Evolutionary conservation across 2,113 vertebrate genomes (phyloP), one percentile per base, ranked within the genome.

Genomic region (Ursus arctos): DNA sequence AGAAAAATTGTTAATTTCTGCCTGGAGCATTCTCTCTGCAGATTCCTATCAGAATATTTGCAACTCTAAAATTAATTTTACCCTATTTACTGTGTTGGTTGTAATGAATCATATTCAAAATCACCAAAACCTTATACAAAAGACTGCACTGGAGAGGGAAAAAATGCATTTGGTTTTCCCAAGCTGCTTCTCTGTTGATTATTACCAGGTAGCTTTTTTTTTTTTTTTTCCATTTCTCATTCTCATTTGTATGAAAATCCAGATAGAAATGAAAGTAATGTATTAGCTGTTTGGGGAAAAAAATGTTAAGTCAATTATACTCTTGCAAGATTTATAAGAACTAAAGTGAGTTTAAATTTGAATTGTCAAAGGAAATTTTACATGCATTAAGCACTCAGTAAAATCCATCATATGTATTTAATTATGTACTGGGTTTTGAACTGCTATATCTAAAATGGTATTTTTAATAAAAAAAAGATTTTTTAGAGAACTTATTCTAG

Each of bases 341-440:
- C 98, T 98, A 98, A 99, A 99, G 97, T 97, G 98, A 99, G 97
- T 98, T 99, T 99, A 98, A 99, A 99, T 98, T 99, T 99, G 98
- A 99, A 99, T 99, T 99, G 98, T 99, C 98, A 98, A 98, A 99
- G 98, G 98, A 98, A 98, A 98, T 99, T 99, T 98, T 98, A 98
- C 97, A 97, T 98, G 98, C 98, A 98, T 99, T 99, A 99, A 98
- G 97, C 63, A 94, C 97, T 98, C 98, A 79, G 98, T 97, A 98
- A 98, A 98, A 99, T 98, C 98, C 94, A 98, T 98, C 98, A 98
- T 98, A 95, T 98, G 97, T 98, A 98, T 99, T 99, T 99, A 99
- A 99, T 99, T 99, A 99, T 98, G 98, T 97, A 96, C 98, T 94
- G 92, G 49, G 61, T 98, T 99, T 98, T 98, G 97, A 98, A 94